A percentile compares a stretch with the other conserved stretches of the same genome.
Conservation (phyloP, 2,113 vertebrate species). For the Pycnonotus jocosus region DNA sequence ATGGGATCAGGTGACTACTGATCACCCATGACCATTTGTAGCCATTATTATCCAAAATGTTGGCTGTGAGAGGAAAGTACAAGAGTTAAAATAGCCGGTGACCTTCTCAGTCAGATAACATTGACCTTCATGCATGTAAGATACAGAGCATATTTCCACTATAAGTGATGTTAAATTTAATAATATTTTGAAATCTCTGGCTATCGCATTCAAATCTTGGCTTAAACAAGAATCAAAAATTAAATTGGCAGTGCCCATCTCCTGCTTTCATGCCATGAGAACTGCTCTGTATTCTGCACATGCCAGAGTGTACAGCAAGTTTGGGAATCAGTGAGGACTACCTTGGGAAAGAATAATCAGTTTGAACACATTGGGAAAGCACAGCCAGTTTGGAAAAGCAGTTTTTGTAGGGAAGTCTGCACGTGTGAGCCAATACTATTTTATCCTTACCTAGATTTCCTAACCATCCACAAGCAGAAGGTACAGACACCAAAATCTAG, state of each 20-base stretch:
- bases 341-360: not conserved
- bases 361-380: not conserved
- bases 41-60: not conserved
- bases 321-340: not conserved
- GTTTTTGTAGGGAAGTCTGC: not conserved
- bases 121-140: not conserved
- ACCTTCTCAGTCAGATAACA: not conserved
- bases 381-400: not conserved
- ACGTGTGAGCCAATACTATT: fast-evolving
- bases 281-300: not conserved
- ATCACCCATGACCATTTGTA: not conserved
- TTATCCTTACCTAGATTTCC: not conserved
- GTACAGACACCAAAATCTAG: not conserved
- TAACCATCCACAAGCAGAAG: not conserved
- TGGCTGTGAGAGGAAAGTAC: not conserved
- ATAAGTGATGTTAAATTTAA: not conserved
- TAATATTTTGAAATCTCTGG: not conserved
- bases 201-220: not conserved
- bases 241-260: not conserved
- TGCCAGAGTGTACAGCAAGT: not conserved
- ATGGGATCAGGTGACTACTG: not conserved
- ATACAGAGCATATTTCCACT: not conserved
- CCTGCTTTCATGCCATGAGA: not conserved
- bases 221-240: not conserved
- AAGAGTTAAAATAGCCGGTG: not conserved